These are phyloP conservation scores for Astyanax mexicanus DNA, from an alignment of 2,797 vertebrate genomes.

Conservation along the genomic window DNA sequence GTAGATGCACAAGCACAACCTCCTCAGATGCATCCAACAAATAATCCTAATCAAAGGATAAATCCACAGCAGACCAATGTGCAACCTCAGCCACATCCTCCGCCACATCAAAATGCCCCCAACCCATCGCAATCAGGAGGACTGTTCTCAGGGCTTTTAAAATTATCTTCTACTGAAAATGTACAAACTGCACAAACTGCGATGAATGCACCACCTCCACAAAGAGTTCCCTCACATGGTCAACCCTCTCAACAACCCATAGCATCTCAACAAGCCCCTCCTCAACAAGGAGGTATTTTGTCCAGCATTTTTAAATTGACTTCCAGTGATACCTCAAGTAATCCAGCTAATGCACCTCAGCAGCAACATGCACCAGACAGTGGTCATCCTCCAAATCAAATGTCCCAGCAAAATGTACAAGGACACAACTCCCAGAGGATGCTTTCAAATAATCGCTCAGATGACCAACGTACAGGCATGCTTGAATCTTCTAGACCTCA, in stretches of 20 bases:
- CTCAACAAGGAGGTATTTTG: slow-evolving; percentile 67
- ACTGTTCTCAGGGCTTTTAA: slow-evolving; percentile 76
- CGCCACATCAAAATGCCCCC: slow-evolving; percentile 65
- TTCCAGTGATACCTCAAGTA: slow-evolving; percentile 65
- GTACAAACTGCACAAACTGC: slow-evolving; percentile 36
- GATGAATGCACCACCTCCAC: slow-evolving; percentile 59
- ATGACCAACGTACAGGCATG: slow-evolving; percentile 60
- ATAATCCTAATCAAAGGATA: slow-evolving; percentile 57
- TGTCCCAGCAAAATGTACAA: slow-evolving; percentile 49
- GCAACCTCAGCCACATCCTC: slow-evolving; percentile 48
- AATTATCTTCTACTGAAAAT: slow-evolving; percentile 81
- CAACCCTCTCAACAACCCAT: slow-evolving; percentile 8
- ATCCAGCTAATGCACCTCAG: slow-evolving; percentile 59
- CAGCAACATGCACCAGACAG: slow-evolving; percentile 44
- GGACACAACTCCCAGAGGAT: slow-evolving; percentile 42
- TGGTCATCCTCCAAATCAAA: slow-evolving; percentile 45
- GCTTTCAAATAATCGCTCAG: slow-evolving; percentile 51
- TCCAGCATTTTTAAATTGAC: slow-evolving; percentile 73
- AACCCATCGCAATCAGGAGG: slow-evolving; percentile 60
- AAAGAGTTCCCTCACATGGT: slow-evolving; percentile 35
- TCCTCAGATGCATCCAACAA: slow-evolving; percentile 57
- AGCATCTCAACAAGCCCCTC: slow-evolving; percentile 43
- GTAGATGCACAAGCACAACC: slow-evolving; percentile 58
- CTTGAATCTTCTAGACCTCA: slow-evolving; percentile 63
- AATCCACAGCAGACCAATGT: slow-evolving; percentile 52